Evolutionary conservation across 2,888 invertebrate genomes (phyloP).

Genomic region (Seira sanloemensis): DNA sequence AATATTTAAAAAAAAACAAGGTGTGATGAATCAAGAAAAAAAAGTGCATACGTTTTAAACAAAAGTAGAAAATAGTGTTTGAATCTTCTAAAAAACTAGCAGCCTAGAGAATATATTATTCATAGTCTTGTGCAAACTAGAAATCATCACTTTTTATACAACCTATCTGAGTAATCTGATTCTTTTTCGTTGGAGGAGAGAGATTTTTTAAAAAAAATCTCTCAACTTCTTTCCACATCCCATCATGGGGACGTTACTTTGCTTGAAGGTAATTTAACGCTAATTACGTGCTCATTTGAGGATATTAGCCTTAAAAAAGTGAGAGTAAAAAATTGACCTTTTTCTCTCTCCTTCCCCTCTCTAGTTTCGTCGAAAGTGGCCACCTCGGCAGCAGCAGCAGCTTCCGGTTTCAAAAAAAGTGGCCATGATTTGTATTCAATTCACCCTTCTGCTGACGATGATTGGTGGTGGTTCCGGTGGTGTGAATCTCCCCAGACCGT

Average conservation of each 20-base stretch:
- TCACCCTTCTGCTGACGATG: not conserved
- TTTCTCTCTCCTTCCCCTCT: not conserved
- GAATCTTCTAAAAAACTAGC: too few relatives aligned
- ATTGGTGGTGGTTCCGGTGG: conserved; percentile 47
- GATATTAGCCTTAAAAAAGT: conserved; percentile 29
- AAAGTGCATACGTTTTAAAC: too few relatives aligned
- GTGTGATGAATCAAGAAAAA: too few relatives aligned
- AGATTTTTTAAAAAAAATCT: conserved; percentile 51
- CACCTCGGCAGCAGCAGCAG: too few relatives aligned
- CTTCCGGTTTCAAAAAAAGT: conserved; percentile 17
- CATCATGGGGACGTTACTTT: conserved; percentile 39
- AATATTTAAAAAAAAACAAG: too few relatives aligned
- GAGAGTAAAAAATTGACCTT: not conserved
- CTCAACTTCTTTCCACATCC: conserved; percentile 7
- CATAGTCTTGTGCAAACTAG: too few relatives aligned
- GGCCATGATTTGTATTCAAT: conserved; percentile 43
- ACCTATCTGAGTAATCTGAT: too few relatives aligned
- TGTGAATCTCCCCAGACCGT: conserved; percentile 47
- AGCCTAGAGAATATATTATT: too few relatives aligned
- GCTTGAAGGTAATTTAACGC: conserved; percentile 32
- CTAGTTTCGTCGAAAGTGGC: too few relatives aligned
- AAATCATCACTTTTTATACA: too few relatives aligned
- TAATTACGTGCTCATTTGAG: conserved; percentile 1
- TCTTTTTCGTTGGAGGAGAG: too few relatives aligned
- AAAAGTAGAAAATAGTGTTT: too few relatives aligned